Percentiles rank a stretch among this genome's conserved stretches.
Evolutionary conservation across 2,113 vertebrate species (phyloP).

Genomic region (Ancistrus triradiatus): DNA sequence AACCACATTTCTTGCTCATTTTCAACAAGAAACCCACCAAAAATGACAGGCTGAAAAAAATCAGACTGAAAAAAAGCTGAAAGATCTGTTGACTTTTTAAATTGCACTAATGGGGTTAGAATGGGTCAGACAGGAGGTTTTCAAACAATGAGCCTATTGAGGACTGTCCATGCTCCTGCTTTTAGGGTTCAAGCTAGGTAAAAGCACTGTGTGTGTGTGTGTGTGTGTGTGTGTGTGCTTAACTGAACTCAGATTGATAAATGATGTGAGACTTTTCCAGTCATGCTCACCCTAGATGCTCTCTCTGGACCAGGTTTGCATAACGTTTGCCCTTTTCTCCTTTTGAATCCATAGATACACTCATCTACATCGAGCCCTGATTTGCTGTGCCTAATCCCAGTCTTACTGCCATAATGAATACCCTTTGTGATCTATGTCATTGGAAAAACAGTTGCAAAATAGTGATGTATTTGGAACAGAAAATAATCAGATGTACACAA

Average conservation of each 20-base stretch:
- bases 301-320: constrained; percentile 16
- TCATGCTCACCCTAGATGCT: constrained; percentile 26
- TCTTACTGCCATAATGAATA: no score
- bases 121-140: constrained; percentile 6
- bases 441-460: no score
- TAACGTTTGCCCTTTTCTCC: not conserved
- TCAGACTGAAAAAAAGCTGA: constrained; percentile 27
- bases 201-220: constrained; percentile 44
- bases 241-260: constrained; percentile 22
- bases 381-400: no score
- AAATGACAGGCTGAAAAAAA: not conserved
- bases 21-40: constrained; percentile 9
- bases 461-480: no score
- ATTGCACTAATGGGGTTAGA: constrained; percentile 26
- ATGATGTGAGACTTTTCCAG: constrained; percentile 30
- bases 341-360: no score
- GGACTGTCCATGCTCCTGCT: constrained; percentile 15
- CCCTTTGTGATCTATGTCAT: no score
- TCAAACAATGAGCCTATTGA: constrained; percentile 39
- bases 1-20: constrained; percentile 2
- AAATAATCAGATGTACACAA: no score
- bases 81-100: constrained; percentile 21
- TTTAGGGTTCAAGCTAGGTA: constrained; percentile 43
- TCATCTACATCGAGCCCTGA: no score
- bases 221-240: constrained; percentile 31